Percentiles rank a stretch among this genome's conserved stretches.
Conservation (phyloP, 2,797 vertebrate genomes). For the Coilia nasus region DNA sequence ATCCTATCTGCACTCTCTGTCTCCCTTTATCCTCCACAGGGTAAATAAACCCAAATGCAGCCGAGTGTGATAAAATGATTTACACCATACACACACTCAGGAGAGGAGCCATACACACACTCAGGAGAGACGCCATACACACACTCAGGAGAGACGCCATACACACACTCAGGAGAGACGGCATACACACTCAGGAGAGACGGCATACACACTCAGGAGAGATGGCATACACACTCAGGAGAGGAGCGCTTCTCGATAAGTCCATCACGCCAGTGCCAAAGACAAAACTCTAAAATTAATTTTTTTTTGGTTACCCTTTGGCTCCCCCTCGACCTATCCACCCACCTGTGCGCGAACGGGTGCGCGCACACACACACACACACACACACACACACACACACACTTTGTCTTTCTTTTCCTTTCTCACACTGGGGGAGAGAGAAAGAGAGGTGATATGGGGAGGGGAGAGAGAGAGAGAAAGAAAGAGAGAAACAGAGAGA, state of each 20-base stretch:
- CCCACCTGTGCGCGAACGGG: too few species aligned
- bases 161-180: conserved; percentile 67
- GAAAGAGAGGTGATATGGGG: too few species aligned
- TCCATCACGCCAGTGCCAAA: conserved; percentile 30
- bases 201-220: conserved; percentile 51
- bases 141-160: conserved; percentile 67
- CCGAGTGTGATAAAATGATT: conserved; percentile 64
- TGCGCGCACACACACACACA: too few species aligned
- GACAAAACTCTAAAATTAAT: neutral
- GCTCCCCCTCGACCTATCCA: neutral
- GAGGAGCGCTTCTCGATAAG: conserved; percentile 48
- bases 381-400: neutral
- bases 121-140: too few species aligned
- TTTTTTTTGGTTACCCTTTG: conserved; percentile 62
- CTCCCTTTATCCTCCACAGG: conserved; percentile 64
- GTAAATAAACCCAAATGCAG: conserved; percentile 67
- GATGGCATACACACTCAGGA: conserved; percentile 66
- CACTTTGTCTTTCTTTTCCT: neutral
- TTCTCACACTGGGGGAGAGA: neutral
- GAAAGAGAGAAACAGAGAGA: too few species aligned
- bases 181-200: conserved; percentile 66
- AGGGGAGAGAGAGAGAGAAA: too few species aligned
- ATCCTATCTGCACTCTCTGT: neutral
- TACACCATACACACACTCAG: conserved; percentile 62
- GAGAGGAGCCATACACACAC: conserved; percentile 57